Conservation (phyloP, 2,797 vertebrate species). For the Clarias laeviceps region DNA sequence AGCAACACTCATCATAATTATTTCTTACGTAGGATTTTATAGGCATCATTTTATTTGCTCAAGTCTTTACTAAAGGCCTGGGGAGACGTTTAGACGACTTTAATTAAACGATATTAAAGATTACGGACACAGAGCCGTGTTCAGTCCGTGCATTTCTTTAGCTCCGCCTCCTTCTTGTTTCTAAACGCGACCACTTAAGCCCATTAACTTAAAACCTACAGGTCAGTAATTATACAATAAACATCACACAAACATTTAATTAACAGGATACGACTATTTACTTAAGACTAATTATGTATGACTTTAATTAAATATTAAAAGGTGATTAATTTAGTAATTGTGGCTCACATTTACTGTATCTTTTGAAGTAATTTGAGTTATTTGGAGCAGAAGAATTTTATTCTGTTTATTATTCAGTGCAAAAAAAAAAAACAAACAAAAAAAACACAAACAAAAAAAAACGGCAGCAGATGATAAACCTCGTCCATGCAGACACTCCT, state of each 20-base stretch:
- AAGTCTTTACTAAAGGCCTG: too few relatives aligned
- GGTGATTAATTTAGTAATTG: not conserved
- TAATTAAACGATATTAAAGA: not conserved
- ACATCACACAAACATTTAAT: not conserved
- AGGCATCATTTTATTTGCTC: not conserved
- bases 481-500: not conserved
- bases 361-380: too few relatives aligned
- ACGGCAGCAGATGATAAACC: too few relatives aligned
- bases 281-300: too few relatives aligned
- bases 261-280: not conserved
- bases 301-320: not conserved
- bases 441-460: too few relatives aligned
- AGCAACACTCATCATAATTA: not conserved
- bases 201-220: not conserved
- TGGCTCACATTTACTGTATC: not conserved
- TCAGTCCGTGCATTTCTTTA: not conserved
- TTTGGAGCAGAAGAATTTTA: too few relatives aligned
- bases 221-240: not conserved
- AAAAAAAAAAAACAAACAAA: too few relatives aligned
- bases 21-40: not conserved
- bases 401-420: too few relatives aligned
- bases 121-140: not conserved
- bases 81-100: too few relatives aligned
- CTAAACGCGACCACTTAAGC: not conserved
- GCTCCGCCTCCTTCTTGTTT: too few relatives aligned